Conservation (phyloP, 2,797 vertebrate species). For the Poecilia picta region DNA sequence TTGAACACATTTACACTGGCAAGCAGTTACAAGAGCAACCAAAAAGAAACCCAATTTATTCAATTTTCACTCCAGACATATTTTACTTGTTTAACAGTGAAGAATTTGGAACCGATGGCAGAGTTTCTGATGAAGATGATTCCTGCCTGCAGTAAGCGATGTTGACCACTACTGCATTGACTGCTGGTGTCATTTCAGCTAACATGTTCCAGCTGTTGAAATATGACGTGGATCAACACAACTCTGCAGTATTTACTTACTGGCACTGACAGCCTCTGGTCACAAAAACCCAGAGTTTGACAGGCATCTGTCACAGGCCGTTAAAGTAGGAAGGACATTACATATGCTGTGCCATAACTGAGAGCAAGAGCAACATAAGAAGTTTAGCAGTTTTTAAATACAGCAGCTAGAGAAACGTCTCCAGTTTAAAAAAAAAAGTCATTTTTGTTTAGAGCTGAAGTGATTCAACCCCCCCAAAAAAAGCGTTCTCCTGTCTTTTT, state of each 20-base stretch:
- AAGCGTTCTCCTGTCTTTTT: neutral
- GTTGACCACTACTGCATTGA: neutral
- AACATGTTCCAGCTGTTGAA: neutral
- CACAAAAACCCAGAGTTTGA: neutral
- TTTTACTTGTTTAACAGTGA: constrained; percentile 23
- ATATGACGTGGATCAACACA: neutral
- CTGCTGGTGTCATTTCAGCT: neutral
- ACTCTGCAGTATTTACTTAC: neutral
- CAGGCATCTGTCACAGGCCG: neutral
- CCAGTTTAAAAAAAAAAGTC: neutral
- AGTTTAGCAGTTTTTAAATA: neutral
- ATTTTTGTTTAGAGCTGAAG: neutral
- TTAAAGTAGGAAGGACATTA: neutral
- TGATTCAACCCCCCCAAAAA: neutral
- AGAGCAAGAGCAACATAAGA: neutral
- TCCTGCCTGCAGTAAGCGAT: neutral
- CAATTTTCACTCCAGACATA: constrained; percentile 33
- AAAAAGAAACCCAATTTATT: constrained; percentile 58
- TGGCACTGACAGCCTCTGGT: neutral
- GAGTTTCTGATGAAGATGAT: constrained; percentile 16
- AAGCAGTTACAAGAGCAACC: constrained; percentile 50
- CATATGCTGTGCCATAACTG: neutral
- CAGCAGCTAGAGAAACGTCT: neutral
- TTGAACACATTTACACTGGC: constrained; percentile 58
- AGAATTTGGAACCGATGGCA: constrained; percentile 29